phyloP scores from a whole-genome alignment of 1,140 invertebrate species.

The Amyelois transitella region DNA sequence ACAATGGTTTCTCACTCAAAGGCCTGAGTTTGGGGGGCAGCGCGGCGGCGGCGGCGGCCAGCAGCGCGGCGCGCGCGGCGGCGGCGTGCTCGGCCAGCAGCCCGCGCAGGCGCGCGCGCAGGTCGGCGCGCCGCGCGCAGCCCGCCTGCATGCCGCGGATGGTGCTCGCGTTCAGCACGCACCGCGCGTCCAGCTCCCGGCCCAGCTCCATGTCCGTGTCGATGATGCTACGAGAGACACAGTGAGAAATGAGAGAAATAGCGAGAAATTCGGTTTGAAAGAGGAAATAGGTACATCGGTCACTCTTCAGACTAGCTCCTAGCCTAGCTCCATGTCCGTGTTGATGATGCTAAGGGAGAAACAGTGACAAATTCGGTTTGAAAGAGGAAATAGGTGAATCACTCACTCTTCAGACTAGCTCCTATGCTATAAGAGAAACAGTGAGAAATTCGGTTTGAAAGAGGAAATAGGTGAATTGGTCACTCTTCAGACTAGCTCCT shows the following conservation, averaged over 20 bases:
- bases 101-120: conserved; percentile 23
- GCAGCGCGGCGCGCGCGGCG: conserved; percentile 20
- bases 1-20: not conserved
- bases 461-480: no score
- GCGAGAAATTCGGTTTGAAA: no score
- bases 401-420: no score
- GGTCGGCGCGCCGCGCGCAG: conserved; percentile 36
- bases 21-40: not conserved
- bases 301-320: conserved; percentile 44
- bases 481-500: no score
- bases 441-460: no score
- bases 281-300: no score
- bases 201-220: conserved; percentile 54
- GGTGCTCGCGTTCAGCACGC: conserved; percentile 26
- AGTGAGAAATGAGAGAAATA: no score
- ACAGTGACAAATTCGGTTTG: no score
- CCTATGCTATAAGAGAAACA: no score
- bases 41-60: conserved; percentile 11
- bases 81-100: conserved; percentile 24
- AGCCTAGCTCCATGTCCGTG: conserved; percentile 47
- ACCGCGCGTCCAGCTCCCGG: conserved; percentile 36
- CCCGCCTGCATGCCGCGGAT: conserved; percentile 40
- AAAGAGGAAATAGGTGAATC: no score
- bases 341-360: conserved; percentile 40
- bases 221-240: conserved; percentile 33